Conservation (phyloP, 2,888 invertebrate species). For the Thysanoteuthis rhombus region DNA sequence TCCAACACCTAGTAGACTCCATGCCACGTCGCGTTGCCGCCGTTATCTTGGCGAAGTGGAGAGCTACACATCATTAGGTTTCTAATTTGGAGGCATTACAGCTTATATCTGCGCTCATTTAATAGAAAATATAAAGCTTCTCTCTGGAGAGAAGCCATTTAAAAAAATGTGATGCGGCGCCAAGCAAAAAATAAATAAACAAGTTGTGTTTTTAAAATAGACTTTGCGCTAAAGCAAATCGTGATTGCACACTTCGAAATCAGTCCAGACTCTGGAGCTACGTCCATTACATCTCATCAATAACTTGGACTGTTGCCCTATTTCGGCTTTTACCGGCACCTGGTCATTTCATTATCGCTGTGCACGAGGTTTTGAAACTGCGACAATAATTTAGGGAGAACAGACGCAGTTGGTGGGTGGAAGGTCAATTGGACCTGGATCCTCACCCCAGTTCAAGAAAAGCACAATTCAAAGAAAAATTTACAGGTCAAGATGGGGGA, state of each 20-base stretch:
- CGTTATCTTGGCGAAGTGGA: too few relatives aligned
- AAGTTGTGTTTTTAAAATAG: too few relatives aligned
- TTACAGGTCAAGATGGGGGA: too few relatives aligned
- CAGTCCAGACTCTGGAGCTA: background rate
- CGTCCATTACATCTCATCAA: background rate
- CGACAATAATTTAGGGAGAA: background rate
- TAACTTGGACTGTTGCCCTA: background rate
- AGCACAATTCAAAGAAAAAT: too few relatives aligned
- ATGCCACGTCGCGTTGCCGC: too few relatives aligned
- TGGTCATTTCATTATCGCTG: slow-evolving; percentile 12
- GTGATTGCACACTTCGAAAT: background rate
- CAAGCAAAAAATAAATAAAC: background rate
- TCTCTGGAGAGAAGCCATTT: background rate
- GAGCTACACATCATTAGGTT: too few relatives aligned
- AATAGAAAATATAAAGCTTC: background rate
- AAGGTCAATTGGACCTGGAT: too few relatives aligned
- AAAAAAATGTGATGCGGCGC: background rate
- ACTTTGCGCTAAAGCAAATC: background rate
- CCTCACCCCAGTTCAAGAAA: too few relatives aligned
- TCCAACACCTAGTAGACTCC: too few relatives aligned
- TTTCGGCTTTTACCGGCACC: background rate
- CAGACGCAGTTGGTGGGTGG: too few relatives aligned
- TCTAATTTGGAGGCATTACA: too few relatives aligned
- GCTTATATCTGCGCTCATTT: too few relatives aligned
- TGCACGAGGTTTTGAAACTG: background rate